These are phyloP conservation scores for Vanessa atalanta DNA, from an alignment of 1,140 invertebrate genomes.

Conservation along the genomic window DNA sequence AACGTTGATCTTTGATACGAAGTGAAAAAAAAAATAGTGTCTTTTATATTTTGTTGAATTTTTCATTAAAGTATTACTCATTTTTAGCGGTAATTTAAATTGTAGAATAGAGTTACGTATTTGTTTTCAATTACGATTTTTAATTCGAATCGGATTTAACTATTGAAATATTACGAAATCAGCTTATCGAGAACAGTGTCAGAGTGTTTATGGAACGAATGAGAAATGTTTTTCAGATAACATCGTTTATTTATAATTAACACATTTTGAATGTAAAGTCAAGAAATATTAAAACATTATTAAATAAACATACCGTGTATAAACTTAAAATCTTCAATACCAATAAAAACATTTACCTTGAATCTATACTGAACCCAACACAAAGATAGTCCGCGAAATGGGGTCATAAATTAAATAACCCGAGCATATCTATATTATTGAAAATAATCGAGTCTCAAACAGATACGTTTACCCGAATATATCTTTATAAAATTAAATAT, in stretches of 20 bases:
- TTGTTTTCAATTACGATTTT: neutral
- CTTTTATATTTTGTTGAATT: too few species aligned
- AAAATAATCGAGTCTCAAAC: neutral
- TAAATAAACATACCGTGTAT: too few species aligned
- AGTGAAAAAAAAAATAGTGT: neutral
- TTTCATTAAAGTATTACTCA: too few species aligned
- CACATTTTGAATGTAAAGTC: neutral
- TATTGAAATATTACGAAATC: neutral
- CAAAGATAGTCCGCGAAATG: neutral
- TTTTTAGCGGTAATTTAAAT: too few species aligned
- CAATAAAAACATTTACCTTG: too few species aligned
- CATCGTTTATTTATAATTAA: neutral
- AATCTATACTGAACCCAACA: too few species aligned
- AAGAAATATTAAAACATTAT: neutral
- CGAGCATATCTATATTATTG: neutral
- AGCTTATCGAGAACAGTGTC: neutral
- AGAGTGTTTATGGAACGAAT: neutral
- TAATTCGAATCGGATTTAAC: neutral
- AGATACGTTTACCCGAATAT: too few species aligned
- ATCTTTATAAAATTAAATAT: too few species aligned
- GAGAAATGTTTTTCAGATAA: constrained; percentile 34
- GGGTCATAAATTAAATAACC: too few species aligned
- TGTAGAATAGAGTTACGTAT: too few species aligned
- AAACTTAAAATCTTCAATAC: too few species aligned
- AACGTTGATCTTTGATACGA: constrained; percentile 8